These are phyloP conservation scores for Creontiades dilutus DNA, from an alignment of 2,888 invertebrate genomes.

Conservation along the genomic window DNA sequence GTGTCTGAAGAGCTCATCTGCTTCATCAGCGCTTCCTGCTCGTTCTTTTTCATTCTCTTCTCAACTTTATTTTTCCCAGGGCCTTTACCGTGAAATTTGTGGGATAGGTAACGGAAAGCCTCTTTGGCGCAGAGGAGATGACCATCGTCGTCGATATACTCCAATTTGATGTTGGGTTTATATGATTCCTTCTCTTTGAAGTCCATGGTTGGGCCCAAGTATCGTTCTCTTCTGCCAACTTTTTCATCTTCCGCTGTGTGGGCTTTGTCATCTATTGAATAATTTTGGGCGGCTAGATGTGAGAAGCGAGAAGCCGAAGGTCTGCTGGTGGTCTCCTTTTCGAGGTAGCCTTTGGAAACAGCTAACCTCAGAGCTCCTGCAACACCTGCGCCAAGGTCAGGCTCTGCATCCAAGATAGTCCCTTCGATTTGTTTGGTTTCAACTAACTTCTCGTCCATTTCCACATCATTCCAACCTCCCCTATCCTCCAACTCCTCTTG, in stretches of 20 bases:
- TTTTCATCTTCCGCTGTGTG: slow-evolving; percentile 88
- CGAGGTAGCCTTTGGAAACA: slow-evolving; percentile 95
- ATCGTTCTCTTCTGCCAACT: slow-evolving; percentile 85
- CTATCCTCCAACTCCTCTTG: slow-evolving; percentile 81
- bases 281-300: slow-evolving; percentile 88
- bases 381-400: slow-evolving; percentile 93
- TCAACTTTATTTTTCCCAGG: slow-evolving; percentile 99
- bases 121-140: slow-evolving; percentile 95
- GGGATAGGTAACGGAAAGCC: slow-evolving; percentile 95
- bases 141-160: slow-evolving; percentile 98
- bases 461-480: slow-evolving; percentile 92
- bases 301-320: slow-evolving; percentile 86
- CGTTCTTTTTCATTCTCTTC: slow-evolving; percentile 95
- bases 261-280: slow-evolving; percentile 89
- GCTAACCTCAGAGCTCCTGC: slow-evolving; percentile 94
- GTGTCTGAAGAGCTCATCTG: slow-evolving; percentile 99
- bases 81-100: slow-evolving; percentile 99
- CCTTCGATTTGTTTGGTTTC: slow-evolving; percentile 81
- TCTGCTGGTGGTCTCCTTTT: slow-evolving; percentile 88
- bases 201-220: slow-evolving; percentile 91
- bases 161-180: slow-evolving; percentile 95
- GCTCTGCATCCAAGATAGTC: slow-evolving; percentile 93
- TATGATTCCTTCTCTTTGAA: slow-evolving; percentile 95
- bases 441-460: slow-evolving; percentile 80
- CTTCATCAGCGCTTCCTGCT: slow-evolving; percentile 97